Evolutionary conservation across 2,113 vertebrate genomes (phyloP).

Genomic region (Arothron firmamentum): DNA sequence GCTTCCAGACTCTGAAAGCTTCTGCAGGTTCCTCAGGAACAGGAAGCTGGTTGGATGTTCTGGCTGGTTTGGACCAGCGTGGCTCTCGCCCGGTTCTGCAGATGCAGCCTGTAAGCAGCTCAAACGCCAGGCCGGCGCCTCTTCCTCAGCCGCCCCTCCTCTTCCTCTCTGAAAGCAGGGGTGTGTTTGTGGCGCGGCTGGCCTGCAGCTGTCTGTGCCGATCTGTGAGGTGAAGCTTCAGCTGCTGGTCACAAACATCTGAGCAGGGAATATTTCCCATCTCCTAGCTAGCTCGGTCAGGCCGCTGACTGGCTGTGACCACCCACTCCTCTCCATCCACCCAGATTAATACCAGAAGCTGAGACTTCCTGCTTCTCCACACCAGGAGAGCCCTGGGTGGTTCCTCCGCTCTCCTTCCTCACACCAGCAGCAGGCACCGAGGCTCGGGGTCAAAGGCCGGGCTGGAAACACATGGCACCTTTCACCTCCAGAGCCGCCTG

Average conservation of each 20-base stretch:
- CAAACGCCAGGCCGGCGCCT: constrained; percentile 7
- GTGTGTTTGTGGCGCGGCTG: constrained; percentile 68
- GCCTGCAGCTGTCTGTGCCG: constrained; percentile 64
- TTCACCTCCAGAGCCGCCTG: constrained; percentile 56
- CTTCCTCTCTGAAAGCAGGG: constrained; percentile 58
- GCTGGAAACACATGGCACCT: constrained; percentile 65
- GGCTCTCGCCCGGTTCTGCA: constrained; percentile 7
- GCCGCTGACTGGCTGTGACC: too few species aligned
- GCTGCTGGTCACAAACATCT: constrained; percentile 44
- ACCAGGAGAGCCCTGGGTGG: constrained; percentile 53
- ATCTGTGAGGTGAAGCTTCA: constrained; percentile 47
- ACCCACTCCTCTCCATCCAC: constrained; percentile 28
- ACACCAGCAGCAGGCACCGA: constrained; percentile 13
- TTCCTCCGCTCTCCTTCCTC: constrained; percentile 59
- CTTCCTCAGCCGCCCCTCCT: constrained; percentile 28
- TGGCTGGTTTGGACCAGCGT: background rate
- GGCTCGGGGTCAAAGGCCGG: constrained; percentile 41
- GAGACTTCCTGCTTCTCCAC: constrained; percentile 68
- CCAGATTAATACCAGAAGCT: constrained; percentile 47
- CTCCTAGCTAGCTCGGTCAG: too few species aligned
- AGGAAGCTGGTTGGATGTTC: background rate
- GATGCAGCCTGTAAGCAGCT: constrained; percentile 15
- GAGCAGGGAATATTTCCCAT: too few species aligned
- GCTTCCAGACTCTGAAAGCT: background rate
- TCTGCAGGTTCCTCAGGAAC: constrained; percentile 33